phyloP scores from a whole-genome alignment of 2,113 vertebrate species.

The Ciconia boyciana region DNA sequence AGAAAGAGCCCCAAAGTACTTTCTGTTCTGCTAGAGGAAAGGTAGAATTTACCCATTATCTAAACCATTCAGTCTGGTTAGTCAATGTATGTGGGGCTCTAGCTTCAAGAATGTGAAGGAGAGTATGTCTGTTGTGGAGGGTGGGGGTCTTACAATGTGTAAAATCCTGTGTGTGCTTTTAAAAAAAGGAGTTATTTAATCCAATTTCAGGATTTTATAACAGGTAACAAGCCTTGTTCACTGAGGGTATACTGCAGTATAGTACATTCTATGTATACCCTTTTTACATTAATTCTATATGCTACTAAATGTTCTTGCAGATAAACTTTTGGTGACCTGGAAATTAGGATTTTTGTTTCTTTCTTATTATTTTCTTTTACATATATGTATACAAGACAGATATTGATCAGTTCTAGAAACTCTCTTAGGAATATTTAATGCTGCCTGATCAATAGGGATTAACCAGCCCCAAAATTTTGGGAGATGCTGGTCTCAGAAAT shows the following conservation, averaged over 20 bases:
- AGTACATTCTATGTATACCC: background rate
- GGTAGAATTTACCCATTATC: background rate
- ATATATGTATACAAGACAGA: background rate
- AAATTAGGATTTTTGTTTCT: background rate
- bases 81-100: background rate
- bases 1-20: background rate
- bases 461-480: background rate
- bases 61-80: background rate
- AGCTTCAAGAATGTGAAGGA: background rate
- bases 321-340: background rate
- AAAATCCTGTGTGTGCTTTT: background rate
- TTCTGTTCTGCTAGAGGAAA: background rate
- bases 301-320: background rate
- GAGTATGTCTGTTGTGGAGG: background rate
- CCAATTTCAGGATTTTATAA: background rate
- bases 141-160: accelerated
- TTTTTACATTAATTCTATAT: background rate
- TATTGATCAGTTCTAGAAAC: background rate
- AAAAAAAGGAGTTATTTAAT: background rate
- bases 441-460: background rate
- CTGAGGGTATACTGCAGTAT: background rate
- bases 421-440: background rate
- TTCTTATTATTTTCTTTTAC: background rate
- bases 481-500: background rate
- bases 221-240: background rate